Percentiles rank a stretch among this genome's conserved stretches.
Evolutionary conservation across 2,888 invertebrate species (phyloP).

Genomic region (Drymonia ruficornis): DNA sequence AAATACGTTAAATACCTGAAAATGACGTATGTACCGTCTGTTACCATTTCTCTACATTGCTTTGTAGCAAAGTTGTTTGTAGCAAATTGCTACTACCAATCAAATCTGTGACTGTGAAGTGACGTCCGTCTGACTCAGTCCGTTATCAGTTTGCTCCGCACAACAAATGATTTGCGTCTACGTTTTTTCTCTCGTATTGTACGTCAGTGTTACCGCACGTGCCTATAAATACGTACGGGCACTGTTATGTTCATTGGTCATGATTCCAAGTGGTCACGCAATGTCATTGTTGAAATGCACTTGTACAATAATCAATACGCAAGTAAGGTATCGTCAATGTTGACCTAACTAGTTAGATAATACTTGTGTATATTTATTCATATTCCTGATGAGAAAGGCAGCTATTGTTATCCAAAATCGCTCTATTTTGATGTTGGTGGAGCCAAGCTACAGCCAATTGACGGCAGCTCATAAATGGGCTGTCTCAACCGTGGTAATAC

Average conservation of each 20-base stretch:
- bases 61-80: not conserved
- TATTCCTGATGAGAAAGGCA: too few species aligned
- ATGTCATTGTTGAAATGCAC: conserved; percentile 25
- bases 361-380: not conserved
- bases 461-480: too few species aligned
- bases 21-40: conserved; percentile 11
- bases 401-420: too few species aligned
- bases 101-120: conserved; percentile 27
- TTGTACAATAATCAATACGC: conserved; percentile 16
- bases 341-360: not conserved
- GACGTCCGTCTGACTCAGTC: conserved; percentile 48
- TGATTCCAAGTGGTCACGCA: conserved; percentile 30
- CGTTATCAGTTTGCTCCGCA: conserved; percentile 43
- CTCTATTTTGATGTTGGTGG: too few species aligned
- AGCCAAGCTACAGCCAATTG: too few species aligned
- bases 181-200: conserved; percentile 30
- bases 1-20: too few species aligned
- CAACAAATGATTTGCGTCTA: conserved; percentile 36
- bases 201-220: conserved; percentile 42
- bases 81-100: too few species aligned
- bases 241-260: conserved; percentile 19
- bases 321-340: not conserved
- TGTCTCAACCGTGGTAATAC: too few species aligned
- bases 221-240: conserved; percentile 27
- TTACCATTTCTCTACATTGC: conserved; percentile 18